Evolutionary conservation across 2,888 invertebrate species (phyloP).

Genomic region (Caenorhabditis sinica): DNA sequence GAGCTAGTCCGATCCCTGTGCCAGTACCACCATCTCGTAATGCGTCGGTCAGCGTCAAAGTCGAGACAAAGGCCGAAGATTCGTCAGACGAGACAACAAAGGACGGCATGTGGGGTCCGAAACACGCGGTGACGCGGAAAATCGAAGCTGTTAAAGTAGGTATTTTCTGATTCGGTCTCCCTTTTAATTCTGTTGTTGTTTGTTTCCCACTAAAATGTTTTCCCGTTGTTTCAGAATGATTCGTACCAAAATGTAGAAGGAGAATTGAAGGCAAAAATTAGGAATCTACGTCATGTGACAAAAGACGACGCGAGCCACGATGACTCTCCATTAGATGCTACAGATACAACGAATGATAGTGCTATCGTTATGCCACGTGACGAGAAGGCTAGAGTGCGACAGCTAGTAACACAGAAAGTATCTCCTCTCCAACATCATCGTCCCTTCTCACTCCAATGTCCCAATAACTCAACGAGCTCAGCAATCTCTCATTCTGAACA

Average conservation of each 20-base stretch:
- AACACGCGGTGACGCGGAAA: conserved; percentile 65
- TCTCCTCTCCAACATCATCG: conserved; percentile 83
- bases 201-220: conserved; percentile 2
- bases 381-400: conserved; percentile 78
- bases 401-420: conserved; percentile 82
- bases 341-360: conserved; percentile 43
- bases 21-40: conserved; percentile 56
- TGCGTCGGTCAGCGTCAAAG: conserved; percentile 48
- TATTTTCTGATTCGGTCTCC: neutral
- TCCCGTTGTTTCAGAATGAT: conserved; percentile 46
- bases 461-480: conserved; percentile 61
- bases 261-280: conserved; percentile 78
- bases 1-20: conserved; percentile 55
- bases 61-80: conserved; percentile 41
- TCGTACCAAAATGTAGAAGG: conserved; percentile 64
- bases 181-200: neutral
- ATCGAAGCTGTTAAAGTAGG: conserved; percentile 58
- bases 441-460: conserved; percentile 80
- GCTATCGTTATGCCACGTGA: conserved; percentile 42
- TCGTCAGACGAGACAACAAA: conserved; percentile 59
- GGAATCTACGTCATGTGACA: conserved; percentile 77
- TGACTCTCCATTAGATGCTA: conserved; percentile 46
- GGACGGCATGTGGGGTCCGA: conserved; percentile 58
- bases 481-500: conserved; percentile 47
- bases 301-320: conserved; percentile 58